These are phyloP conservation scores for Empis stercorea DNA, from an alignment of 2,888 invertebrate genomes.

Conservation along the genomic window DNA sequence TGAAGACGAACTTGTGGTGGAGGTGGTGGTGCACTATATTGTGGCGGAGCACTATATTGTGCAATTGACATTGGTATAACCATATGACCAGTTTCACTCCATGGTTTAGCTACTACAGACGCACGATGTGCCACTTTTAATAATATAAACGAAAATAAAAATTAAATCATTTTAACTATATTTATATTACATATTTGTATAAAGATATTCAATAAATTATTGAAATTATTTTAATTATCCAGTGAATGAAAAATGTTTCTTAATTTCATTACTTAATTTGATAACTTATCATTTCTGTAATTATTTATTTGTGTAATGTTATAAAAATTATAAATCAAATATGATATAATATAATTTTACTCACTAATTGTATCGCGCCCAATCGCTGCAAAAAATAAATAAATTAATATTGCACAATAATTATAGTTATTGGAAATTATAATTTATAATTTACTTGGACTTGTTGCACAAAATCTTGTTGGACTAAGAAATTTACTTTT, in stretches of 20 bases:
- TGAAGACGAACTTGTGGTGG: constrained; percentile 7
- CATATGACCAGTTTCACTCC: constrained; percentile 8
- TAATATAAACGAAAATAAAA: background rate
- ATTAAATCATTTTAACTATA: no score
- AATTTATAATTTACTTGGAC: constrained; percentile 8
- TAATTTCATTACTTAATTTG: no score
- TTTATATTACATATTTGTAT: no score
- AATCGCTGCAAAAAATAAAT: constrained; percentile 7
- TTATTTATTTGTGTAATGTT: no score
- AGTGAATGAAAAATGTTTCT: no score
- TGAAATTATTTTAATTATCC: no score
- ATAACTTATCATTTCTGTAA: no score
- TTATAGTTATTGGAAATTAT: no score
- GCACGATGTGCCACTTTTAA: constrained; percentile 13
- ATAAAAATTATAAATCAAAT: no score
- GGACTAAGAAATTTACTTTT: constrained; percentile 15
- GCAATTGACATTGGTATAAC: constrained; percentile 9
- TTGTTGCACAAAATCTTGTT: constrained; percentile 11
- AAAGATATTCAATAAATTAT: no score
- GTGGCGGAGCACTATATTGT: constrained; percentile 1
- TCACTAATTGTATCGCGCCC: constrained; percentile 11
- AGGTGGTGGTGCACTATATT: constrained; percentile 15
- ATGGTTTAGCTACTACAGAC: constrained; percentile 10
- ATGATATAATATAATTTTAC: no score
- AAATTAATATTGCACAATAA: no score